A percentile compares a stretch with the other conserved stretches of the same genome.
Conservation (phyloP, 2,113 vertebrate genomes). For the Falcunculus frontatus region DNA sequence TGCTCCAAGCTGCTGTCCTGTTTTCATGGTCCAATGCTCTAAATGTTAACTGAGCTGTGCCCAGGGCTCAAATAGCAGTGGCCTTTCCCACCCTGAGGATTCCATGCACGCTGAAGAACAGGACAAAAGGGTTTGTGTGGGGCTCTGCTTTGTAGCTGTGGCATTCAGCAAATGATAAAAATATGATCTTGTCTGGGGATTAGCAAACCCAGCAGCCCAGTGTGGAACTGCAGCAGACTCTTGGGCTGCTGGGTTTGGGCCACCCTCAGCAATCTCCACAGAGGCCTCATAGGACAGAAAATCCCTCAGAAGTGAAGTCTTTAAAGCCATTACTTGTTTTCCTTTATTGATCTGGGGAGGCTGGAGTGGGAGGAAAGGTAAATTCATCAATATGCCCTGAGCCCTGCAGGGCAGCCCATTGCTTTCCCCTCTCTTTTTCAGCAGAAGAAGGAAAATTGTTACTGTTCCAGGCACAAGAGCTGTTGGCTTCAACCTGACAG, state of each 20-base stretch:
- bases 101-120: not conserved
- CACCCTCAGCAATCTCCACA: not conserved
- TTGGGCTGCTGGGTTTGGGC: not conserved
- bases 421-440: not conserved
- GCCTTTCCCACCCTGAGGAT: not conserved
- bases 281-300: not conserved
- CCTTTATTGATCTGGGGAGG: not conserved
- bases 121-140: not conserved
- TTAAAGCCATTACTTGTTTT: not conserved
- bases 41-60: not conserved
- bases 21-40: not conserved
- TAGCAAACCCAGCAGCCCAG: not conserved
- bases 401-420: not conserved
- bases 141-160: not conserved
- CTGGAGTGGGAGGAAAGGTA: not conserved
- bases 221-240: not conserved
- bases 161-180: not conserved
- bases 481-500: not conserved
- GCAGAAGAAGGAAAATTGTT: not conserved
- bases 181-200: not conserved
- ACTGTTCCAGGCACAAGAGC: not conserved
- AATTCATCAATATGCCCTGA: fast-evolving
- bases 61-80: not conserved
- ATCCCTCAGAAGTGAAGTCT: not conserved
- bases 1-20: not conserved